Percentiles rank a stretch among this genome's conserved stretches.
These are phyloP conservation scores for Halocynthia roretzi DNA, from an alignment of 23 tunicate species.

Conservation along the genomic window DNA sequence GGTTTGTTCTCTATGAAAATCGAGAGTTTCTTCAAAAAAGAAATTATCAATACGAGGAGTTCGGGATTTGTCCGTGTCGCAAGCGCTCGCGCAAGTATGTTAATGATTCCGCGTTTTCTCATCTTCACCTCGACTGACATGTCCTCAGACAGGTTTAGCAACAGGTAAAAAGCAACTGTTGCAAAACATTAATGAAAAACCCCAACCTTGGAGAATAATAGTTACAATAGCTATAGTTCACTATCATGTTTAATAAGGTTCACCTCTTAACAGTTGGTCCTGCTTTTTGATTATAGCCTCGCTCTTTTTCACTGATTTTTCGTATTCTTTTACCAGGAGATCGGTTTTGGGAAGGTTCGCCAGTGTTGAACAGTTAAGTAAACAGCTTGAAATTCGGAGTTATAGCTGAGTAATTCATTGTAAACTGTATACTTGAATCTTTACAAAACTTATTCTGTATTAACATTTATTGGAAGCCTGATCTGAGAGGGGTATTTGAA, in stretches of 20 bases:
- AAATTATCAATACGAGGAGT: constrained; percentile 68
- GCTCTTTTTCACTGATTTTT: constrained; percentile 61
- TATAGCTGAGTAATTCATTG: too few relatives aligned
- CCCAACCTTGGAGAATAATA: background rate
- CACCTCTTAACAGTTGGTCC: constrained; percentile 86
- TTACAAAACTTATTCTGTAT: too few relatives aligned
- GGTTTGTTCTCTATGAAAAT: constrained; percentile 93
- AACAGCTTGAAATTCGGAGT: too few relatives aligned
- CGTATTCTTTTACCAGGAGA: constrained; percentile 62
- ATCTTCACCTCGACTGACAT: constrained; percentile 85
- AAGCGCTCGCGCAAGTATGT: constrained; percentile 50
- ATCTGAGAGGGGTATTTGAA: background rate
- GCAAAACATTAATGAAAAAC: background rate
- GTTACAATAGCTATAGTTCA: background rate
- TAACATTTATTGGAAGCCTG: too few relatives aligned
- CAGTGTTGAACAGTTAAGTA: constrained; percentile 1
- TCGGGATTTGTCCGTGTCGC: constrained; percentile 63
- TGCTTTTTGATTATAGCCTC: constrained; percentile 85
- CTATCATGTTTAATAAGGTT: background rate
- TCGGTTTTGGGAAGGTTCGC: constrained; percentile 26
- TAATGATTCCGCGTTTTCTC: constrained; percentile 87
- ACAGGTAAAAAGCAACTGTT: constrained; percentile 80
- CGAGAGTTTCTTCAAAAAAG: constrained; percentile 90
- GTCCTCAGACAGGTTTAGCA: constrained; percentile 90
- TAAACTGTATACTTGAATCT: too few relatives aligned